Conservation (phyloP, 2,797 vertebrate species). For the Zalophus californianus region DNA sequence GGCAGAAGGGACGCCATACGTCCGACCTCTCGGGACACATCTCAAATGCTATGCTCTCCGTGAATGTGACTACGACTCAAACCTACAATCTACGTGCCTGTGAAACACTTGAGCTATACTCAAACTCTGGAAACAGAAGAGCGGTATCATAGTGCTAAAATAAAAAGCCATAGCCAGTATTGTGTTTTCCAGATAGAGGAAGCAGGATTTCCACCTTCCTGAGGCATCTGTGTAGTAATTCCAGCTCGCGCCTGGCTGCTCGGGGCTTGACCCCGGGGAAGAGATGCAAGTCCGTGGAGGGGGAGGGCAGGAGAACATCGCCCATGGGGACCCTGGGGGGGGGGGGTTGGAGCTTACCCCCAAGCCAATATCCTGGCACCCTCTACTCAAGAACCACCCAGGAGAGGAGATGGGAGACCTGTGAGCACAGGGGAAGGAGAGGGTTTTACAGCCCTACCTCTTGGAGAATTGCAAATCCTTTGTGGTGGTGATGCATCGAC, state of each 20-base stretch:
- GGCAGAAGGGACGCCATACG: background rate
- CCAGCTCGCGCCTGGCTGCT: background rate
- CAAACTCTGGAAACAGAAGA: constrained; percentile 45
- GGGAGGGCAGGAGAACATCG: background rate
- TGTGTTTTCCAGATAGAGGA: constrained; percentile 66
- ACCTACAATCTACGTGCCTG: background rate
- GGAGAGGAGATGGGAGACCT: background rate
- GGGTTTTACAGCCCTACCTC: background rate
- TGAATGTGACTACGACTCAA: background rate
- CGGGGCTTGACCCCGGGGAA: background rate
- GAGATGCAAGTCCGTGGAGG: background rate
- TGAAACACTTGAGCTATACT: background rate
- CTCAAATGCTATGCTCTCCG: background rate
- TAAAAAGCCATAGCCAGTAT: constrained; percentile 49
- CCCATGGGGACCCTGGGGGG: background rate
- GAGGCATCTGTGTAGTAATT: background rate
- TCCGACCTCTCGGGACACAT: background rate
- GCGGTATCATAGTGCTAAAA: constrained; percentile 26
- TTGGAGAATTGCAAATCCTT: background rate
- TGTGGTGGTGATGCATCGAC: accelerated
- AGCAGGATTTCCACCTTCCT: constrained; percentile 39
- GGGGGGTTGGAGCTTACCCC: accelerated
- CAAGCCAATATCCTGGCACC: background rate
- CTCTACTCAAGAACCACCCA: background rate
- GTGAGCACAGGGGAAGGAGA: background rate